Percentiles rank a stretch among this genome's conserved stretches.
These are phyloP conservation scores for Agrochola litura DNA, from an alignment of 2,888 invertebrate species.

Conservation along the genomic window DNA sequence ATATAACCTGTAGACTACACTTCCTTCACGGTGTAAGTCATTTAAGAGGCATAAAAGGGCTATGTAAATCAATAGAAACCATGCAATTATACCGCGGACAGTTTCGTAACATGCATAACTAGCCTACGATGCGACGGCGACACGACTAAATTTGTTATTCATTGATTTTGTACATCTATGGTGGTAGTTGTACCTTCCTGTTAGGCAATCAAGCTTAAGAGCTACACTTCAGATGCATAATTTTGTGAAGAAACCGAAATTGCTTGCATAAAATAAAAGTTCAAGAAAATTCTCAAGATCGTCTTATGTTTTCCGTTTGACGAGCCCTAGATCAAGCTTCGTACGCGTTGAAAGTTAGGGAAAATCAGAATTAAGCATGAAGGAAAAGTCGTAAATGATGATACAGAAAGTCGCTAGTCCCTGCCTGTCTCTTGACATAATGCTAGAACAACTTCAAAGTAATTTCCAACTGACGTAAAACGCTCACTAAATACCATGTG, in stretches of 20 bases:
- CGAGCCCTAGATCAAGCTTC: neutral
- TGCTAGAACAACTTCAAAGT: slow-evolving; percentile 26
- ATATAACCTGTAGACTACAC: slow-evolving; percentile 36
- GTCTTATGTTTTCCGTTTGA: neutral
- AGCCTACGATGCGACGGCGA: slow-evolving; percentile 64
- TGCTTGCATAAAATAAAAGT: neutral
- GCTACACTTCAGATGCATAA: neutral
- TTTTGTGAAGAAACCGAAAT: slow-evolving; percentile 7
- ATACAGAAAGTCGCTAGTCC: slow-evolving; percentile 12
- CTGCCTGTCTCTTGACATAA: slow-evolving; percentile 10
- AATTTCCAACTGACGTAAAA: slow-evolving; percentile 43
- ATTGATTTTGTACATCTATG: slow-evolving; percentile 59
- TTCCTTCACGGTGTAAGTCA: slow-evolving; percentile 55
- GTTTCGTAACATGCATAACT: slow-evolving; percentile 70
- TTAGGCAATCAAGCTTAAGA: slow-evolving; percentile 36
- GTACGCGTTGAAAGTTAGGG: neutral
- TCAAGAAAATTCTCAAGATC: neutral
- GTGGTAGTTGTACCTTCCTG: slow-evolving; percentile 34
- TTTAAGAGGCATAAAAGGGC: slow-evolving; percentile 55
- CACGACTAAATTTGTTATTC: slow-evolving; percentile 76
- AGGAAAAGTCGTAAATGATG: neutral
- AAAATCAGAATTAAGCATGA: neutral
- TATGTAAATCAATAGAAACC: slow-evolving; percentile 81
- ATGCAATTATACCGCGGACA: slow-evolving; percentile 75
- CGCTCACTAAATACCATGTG: slow-evolving; percentile 25